phyloP scores from a whole-genome alignment of 2,113 vertebrate species.

The Myiozetetes cayanensis region DNA sequence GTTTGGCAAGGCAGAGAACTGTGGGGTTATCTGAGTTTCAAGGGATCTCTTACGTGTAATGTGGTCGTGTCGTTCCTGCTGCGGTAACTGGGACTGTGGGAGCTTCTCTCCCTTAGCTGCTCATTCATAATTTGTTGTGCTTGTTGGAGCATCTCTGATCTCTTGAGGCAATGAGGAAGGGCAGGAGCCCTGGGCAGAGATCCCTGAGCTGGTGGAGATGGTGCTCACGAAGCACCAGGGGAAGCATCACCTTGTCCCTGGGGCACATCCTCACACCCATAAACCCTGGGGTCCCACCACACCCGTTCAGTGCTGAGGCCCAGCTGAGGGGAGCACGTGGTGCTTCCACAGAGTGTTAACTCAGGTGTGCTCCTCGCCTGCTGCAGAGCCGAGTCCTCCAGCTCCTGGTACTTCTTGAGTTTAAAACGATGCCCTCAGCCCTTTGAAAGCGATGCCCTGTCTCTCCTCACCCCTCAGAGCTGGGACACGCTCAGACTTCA shows the following conservation, averaged over 20 bases:
- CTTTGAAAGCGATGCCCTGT: neutral
- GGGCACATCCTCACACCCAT: accelerated
- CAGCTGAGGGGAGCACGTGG: accelerated
- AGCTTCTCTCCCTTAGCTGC: neutral
- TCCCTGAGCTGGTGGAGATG: neutral
- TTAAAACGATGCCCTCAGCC: neutral
- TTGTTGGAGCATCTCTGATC: neutral
- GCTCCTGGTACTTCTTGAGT: neutral
- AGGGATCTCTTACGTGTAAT: neutral
- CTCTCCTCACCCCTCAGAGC: neutral
- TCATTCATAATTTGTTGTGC: neutral
- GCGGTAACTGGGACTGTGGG: accelerated
- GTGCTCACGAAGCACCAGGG: neutral
- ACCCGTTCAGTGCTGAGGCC: accelerated
- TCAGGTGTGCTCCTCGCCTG: neutral
- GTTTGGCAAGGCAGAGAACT: conserved; percentile 7
- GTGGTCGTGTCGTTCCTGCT: neutral
- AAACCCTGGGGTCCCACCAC: neutral
- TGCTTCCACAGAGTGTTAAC: neutral
- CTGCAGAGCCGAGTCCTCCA: neutral
- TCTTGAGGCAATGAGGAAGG: accelerated
- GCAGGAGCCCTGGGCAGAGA: neutral
- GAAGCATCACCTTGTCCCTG: neutral
- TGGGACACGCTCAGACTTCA: neutral
- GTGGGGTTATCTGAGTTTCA: neutral